Percentiles rank a stretch among this genome's conserved stretches.
These are phyloP conservation scores for Aleadryas rufinucha DNA, from an alignment of 2,113 vertebrate genomes.

Conservation along the genomic window DNA sequence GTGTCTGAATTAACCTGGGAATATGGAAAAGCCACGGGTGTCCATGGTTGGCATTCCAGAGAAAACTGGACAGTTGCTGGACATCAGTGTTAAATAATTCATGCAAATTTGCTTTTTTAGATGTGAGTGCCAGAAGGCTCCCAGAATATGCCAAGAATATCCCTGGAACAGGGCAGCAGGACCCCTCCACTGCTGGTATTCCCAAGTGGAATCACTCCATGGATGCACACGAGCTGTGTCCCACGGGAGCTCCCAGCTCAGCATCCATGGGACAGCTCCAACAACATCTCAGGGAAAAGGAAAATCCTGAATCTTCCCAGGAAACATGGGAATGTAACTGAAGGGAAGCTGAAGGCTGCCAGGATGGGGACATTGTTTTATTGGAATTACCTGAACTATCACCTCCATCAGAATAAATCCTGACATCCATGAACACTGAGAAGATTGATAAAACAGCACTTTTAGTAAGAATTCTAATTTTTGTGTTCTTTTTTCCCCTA, in stretches of 20 bases:
- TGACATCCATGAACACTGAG: background rate
- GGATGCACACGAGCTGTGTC: fast-evolving
- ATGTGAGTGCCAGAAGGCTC: background rate
- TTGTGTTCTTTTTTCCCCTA: background rate
- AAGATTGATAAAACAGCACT: background rate
- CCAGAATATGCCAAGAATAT: background rate
- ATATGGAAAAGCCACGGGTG: background rate
- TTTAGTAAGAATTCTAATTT: background rate
- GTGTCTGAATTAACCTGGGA: background rate
- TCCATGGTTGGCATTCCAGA: background rate
- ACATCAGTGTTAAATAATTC: background rate
- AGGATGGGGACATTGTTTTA: background rate
- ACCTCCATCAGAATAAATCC: background rate
- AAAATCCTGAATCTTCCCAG: background rate
- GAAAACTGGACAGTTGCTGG: background rate
- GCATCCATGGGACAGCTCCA: background rate
- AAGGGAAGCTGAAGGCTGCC: background rate
- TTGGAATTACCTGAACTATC: background rate
- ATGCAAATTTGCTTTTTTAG: background rate
- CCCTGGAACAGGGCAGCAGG: background rate
- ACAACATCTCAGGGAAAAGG: background rate
- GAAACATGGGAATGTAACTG: fast-evolving
- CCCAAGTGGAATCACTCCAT: fast-evolving
- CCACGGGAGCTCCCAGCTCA: background rate
- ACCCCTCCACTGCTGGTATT: background rate